Evolutionary conservation across 2,113 vertebrate genomes (phyloP), one percentile per base, ranked within the genome.

Genomic region (Myotis brandtii): DNA sequence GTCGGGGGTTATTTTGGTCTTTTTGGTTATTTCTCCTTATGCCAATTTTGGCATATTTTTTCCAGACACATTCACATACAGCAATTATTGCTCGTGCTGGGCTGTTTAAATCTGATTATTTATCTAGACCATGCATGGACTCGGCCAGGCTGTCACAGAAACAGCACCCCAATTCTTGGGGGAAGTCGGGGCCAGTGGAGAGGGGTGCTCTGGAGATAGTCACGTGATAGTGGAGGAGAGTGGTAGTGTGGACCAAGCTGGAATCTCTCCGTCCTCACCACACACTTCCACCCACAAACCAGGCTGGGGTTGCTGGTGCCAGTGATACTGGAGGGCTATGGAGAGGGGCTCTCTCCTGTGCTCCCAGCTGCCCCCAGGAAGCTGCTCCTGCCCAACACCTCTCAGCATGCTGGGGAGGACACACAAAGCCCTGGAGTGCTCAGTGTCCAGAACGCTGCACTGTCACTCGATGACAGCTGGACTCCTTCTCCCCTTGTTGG

Each of bases 231-330:
- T 4, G 48, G 79, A 43, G 37, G 32, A 40, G 40, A 16, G 18
- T 0, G 0, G 25, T 34, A 21, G n/a, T 4, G 3, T 21, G 14
- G 67, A 21, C 32, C 4, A 1, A 34, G 16, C 56, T 0, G 0
- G 50, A 10, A 20, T 18, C 64, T 46, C 73, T 32, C 40, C 5
- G 7, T n/a, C 85, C 72, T 43, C 14, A 30, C 32, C 23, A 18
- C 43, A 25, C 2, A 2, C 72, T 72, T 70, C 46, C 37, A 37
- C 27, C n/a, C 20, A 34, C 43, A 32, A 3, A 5, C 21, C 75
- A 23, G 52, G 52, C 21, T 9, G 34, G 46, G n/a, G 37, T 16
- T 16, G 82, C 92, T 1, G 14, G 40, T 5, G 56, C 32, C 62
- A 12, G 3, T 0, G 25, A 20, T 0, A 0, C 30, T 56, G 3